Evolutionary conservation across 2,113 vertebrate species (phyloP), one percentile per base, ranked within the genome.

Genomic region (Sclerurus mexicanus): DNA sequence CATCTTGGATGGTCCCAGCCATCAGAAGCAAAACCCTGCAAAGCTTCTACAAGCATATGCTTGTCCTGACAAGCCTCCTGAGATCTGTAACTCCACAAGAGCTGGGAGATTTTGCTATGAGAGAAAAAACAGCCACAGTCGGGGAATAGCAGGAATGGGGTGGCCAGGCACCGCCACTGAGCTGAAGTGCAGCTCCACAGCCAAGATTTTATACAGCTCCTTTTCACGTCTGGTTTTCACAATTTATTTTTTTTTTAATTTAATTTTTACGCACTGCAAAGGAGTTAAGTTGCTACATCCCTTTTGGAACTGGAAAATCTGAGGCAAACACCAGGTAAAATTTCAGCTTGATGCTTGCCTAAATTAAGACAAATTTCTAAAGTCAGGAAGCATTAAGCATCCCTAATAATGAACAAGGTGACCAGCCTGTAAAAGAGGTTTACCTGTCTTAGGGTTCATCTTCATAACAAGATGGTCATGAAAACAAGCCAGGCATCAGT

Each of bases 1-100:
- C 0, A 0, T 44, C 87, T 72, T 2, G 0, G 30, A 39, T 27
- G 63, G 46, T 67, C 33, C 17, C n/a, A 66, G 42, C 35, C 68
- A 66, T 28, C 23, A 66, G 23, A 53, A 75, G 25, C 35, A 85
- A 88, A 92, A 46, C 25, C 39, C 59, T 91, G 21, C 62, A 44
- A 83, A 90, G 72, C 27, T 47, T 66, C 1, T 0, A 44, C 3
- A 4, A 74, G 17, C 15, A 1, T 21, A 14, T 62, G 4, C 46
- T 91, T 31, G 53, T 86, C 84, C 69, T 66, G 33, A 69, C 22
- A 49, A 89, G n/a, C 25, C 37, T 80, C 40, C 24, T 67, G 60
- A 77, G 64, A 56, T 31, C 30, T 55, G 8, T 27, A 33, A 28
- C 44, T 59, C 76, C 2, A 1, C 55, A 30, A 39, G 25, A 80